A percentile compares a stretch with the other conserved stretches of the same genome.
These are phyloP conservation scores for Heliconius cydno DNA, from an alignment of 2,888 invertebrate genomes.

Conservation along the genomic window DNA sequence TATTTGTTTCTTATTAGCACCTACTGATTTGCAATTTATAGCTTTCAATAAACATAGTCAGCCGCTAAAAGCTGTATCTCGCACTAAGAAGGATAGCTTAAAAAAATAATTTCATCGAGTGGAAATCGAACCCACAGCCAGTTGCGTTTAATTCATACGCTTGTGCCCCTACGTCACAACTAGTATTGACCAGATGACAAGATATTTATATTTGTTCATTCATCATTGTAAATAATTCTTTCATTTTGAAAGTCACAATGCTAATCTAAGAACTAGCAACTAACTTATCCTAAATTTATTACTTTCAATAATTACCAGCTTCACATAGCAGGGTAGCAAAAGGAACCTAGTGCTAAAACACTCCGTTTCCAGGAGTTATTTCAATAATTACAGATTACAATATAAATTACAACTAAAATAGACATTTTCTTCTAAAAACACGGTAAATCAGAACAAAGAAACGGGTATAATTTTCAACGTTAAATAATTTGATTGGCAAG, in stretches of 20 bases:
- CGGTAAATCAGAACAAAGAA: slow-evolving; percentile 39
- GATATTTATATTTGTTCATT: too few relatives aligned
- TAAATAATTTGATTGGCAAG: slow-evolving; percentile 66
- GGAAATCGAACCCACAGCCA: too few relatives aligned
- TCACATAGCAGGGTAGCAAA: too few relatives aligned
- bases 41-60: background rate
- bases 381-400: background rate
- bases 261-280: background rate
- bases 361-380: too few relatives aligned
- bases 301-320: background rate
- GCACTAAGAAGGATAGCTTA: too few relatives aligned
- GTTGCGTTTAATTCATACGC: too few relatives aligned
- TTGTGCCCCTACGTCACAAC: too few relatives aligned
- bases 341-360: too few relatives aligned
- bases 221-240: too few relatives aligned
- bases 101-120: too few relatives aligned
- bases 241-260: background rate
- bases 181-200: too few relatives aligned
- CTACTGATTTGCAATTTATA: background rate
- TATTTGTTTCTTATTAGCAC: background rate
- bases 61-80: background rate
- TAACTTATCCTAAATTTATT: background rate
- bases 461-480: slow-evolving; percentile 49
- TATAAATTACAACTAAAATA: background rate
- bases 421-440: too few relatives aligned